These are phyloP conservation scores for Mythimna albipuncta DNA, from an alignment of 2,888 invertebrate genomes.

Conservation along the genomic window DNA sequence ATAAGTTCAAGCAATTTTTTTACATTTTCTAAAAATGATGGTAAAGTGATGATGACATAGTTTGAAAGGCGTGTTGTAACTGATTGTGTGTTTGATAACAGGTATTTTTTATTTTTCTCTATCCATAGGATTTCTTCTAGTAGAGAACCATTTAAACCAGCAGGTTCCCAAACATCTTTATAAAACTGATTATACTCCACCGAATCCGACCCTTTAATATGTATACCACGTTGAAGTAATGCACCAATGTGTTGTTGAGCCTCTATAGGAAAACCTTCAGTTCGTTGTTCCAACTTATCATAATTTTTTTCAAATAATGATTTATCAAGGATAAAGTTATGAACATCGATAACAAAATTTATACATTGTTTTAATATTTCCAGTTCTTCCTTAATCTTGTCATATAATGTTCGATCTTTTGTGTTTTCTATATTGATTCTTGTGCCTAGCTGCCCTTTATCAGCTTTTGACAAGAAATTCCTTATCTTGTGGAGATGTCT, in stretches of 20 bases:
- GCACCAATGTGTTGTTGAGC: background rate
- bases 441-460: constrained; percentile 17
- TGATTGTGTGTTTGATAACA: background rate
- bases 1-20: background rate
- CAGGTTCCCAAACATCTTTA: constrained; percentile 6
- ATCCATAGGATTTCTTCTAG: constrained; percentile 19
- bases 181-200: background rate
- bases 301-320: constrained; percentile 32
- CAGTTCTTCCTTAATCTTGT: constrained; percentile 10
- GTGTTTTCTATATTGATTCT: constrained; percentile 13
- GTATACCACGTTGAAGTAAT: background rate
- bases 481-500: constrained; percentile 23
- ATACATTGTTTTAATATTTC: constrained; percentile 6
- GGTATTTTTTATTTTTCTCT: background rate
- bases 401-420: constrained; percentile 16
- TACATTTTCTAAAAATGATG: constrained; percentile 5
- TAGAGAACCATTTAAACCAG: constrained; percentile 1
- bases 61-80: background rate
- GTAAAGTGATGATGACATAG: background rate
- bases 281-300: constrained; percentile 1
- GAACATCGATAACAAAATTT: constrained; percentile 19
- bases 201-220: background rate
- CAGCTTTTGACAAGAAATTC: constrained; percentile 18
- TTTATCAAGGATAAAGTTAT: constrained; percentile 32
- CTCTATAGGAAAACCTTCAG: constrained; percentile 2